Base-by-base conservation (phyloP, 2,797 vertebrate species). In the Notolepis coatsorum region DNA sequence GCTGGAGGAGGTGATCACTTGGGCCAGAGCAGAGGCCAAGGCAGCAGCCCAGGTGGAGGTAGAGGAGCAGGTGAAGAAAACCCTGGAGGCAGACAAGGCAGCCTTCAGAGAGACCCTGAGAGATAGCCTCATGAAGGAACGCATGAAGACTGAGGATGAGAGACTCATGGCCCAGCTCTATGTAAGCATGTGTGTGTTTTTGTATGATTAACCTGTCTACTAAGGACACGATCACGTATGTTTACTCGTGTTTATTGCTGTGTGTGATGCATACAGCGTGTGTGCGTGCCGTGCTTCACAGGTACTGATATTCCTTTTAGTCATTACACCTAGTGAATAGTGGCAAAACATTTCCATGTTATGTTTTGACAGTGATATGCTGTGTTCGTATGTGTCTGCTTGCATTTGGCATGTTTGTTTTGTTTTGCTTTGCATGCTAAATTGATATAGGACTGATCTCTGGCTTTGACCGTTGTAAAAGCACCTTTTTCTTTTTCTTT, bases 121-220 rank as follows among this genome's bases (percentile, higher is more conserved):
- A 1, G 92, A 93, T n/a, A 82, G 92, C 48, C 87, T 97, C 28
- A 84, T 89, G 0, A 92, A 88, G 0, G 95, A 96, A 77, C 79
- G 92, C 33, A 80, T 92, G 27, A 90, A 90, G 0, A 89, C 89
- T 0, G 94, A 94, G 49, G 94, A 96, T 25, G 92, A 95, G 30
- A 90, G 80, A 1, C 87, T 94, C 5, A 93, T 92, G 84, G 89
- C 94, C 0, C 95, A 95, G 75, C 91, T 90, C 68, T 92, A 96
- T 57, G 96, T 99, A 80, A 95, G 95, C 69, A 49, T n/a, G n/a
- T n/a, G n/a, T n/a, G n/a, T n/a, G n/a, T n/a, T n/a, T n/a, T n/a
- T n/a, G n/a, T n/a, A n/a, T n/a, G n/a, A n/a, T n/a, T n/a, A n/a
- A n/a, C n/a, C n/a, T n/a, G n/a, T n/a, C n/a, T n/a, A n/a, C n/a